Percentiles rank a stretch among this genome's conserved stretches.
These are phyloP conservation scores for Cebidichthys violaceus DNA, from an alignment of 2,113 vertebrate genomes.

Conservation along the genomic window DNA sequence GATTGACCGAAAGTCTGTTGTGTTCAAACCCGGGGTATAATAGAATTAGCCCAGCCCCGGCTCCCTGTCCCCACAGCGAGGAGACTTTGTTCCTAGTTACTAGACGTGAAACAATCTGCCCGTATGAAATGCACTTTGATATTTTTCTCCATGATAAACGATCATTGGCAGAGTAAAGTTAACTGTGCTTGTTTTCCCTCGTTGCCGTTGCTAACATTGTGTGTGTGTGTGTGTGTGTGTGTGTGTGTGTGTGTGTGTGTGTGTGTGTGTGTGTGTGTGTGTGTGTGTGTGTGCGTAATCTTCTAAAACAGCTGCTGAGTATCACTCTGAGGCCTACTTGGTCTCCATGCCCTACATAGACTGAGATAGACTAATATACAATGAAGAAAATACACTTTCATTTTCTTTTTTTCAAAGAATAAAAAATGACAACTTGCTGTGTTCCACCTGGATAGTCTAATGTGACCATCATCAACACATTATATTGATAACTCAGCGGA, in stretches of 20 bases:
- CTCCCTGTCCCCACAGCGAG: background rate
- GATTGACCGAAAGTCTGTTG: background rate
- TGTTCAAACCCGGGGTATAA: background rate
- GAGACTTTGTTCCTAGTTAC: background rate
- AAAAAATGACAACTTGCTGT: too few species aligned
- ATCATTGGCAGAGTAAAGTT: slow-evolving; percentile 13
- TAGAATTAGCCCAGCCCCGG: background rate
- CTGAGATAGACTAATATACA: background rate
- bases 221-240: slow-evolving; percentile 13
- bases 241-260: background rate
- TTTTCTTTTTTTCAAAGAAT: too few species aligned
- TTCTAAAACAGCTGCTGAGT: slow-evolving; percentile 36
- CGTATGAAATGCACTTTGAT: background rate
- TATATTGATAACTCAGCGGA: background rate
- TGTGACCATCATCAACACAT: background rate
- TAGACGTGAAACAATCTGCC: background rate
- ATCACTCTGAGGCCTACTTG: slow-evolving; percentile 11
- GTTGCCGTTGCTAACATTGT: slow-evolving; percentile 19
- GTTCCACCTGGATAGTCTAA: background rate
- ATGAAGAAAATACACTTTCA: background rate
- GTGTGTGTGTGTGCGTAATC: slow-evolving; percentile 16
- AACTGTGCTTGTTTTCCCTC: slow-evolving; percentile 20
- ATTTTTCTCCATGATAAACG: background rate
- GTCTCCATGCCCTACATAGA: background rate
- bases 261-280: slow-evolving; percentile 9